These are phyloP conservation scores for Nomada fucata DNA, from an alignment of 2,888 invertebrate genomes.

Conservation along the genomic window DNA sequence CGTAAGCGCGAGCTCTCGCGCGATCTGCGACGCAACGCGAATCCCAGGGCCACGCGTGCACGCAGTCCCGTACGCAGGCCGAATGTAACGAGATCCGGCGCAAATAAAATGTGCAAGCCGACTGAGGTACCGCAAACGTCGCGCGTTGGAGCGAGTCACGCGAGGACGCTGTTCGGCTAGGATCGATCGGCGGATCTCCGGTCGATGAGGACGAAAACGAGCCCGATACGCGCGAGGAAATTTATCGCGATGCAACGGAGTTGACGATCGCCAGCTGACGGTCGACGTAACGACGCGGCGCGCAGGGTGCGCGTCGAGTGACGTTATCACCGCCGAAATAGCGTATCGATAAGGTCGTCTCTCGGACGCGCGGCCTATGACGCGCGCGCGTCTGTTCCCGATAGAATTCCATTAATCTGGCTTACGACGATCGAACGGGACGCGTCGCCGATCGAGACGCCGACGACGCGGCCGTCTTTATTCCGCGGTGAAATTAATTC, in stretches of 20 bases:
- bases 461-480: constrained; percentile 39
- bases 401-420: constrained; percentile 81
- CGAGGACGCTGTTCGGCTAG: constrained; percentile 24
- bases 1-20: neutral
- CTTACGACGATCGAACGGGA: constrained; percentile 68
- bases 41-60: constrained; percentile 16
- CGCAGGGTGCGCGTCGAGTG: constrained; percentile 48
- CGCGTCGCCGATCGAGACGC: constrained; percentile 24
- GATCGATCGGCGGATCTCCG: constrained; percentile 43
- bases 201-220: constrained; percentile 50
- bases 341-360: constrained; percentile 77
- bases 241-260: constrained; percentile 45
- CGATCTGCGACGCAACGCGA: neutral
- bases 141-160: constrained; percentile 16
- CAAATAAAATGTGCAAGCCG: constrained; percentile 10
- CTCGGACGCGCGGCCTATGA: constrained; percentile 78
- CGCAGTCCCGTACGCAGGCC: constrained; percentile 8
- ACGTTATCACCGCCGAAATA: constrained; percentile 74
- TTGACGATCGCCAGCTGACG: constrained; percentile 62
- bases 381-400: constrained; percentile 74
- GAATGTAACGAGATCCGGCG: constrained; percentile 37
- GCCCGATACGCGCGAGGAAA: neutral
- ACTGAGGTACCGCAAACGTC: constrained; percentile 30
- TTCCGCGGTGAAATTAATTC: constrained; percentile 51
- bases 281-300: neutral